A percentile compares a stretch with the other conserved stretches of the same genome.
These are phyloP conservation scores for Holcopasites calliopsidis DNA, from an alignment of 1,140 invertebrate genomes.

Conservation along the genomic window DNA sequence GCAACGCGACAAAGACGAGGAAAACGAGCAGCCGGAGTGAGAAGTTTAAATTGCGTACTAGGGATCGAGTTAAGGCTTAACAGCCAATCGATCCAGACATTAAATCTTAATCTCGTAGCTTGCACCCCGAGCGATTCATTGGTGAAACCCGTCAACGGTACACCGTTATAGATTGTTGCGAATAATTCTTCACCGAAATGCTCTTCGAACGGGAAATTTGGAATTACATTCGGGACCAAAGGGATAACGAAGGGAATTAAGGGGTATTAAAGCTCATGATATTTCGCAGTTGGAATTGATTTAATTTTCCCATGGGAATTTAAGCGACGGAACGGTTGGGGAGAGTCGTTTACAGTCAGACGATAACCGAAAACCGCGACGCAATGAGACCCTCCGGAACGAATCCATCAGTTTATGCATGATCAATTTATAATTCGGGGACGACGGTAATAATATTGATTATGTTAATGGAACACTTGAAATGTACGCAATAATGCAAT, in stretches of 20 bases:
- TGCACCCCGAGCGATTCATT: neutral
- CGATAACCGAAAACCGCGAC: neutral
- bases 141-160: neutral
- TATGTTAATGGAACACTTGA: neutral
- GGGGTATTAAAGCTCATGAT: neutral
- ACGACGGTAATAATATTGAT: neutral
- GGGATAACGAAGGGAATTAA: too few species aligned
- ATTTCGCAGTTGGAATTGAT: neutral
- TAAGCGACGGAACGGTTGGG: neutral
- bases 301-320: neutral
- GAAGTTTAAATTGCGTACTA: constrained; percentile 36
- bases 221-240: neutral
- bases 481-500: too few species aligned
- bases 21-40: constrained; percentile 6
- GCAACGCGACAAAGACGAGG: constrained; percentile 6
- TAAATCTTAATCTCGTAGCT: constrained; percentile 19
- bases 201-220: neutral
- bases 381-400: neutral
- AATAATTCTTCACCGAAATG: neutral
- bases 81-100: constrained; percentile 32
- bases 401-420: neutral
- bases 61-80: constrained; percentile 27
- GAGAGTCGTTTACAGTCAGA: neutral
- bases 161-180: neutral
- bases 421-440: neutral